phyloP scores from a whole-genome alignment of 2,888 invertebrate genomes.

The Cerastis rubricosa region DNA sequence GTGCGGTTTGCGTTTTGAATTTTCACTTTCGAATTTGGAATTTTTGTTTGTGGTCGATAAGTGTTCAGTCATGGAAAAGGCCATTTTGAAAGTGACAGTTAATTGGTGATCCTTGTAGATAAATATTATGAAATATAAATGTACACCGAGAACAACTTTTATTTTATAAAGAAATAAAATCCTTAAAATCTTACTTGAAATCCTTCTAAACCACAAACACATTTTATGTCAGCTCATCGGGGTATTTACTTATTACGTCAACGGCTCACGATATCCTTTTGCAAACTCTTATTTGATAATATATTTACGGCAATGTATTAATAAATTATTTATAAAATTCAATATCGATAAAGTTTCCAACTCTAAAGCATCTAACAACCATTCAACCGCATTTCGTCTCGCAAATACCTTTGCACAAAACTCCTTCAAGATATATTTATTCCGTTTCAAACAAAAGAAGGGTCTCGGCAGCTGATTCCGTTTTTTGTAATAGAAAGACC shows the following conservation, averaged over 20 bases:
- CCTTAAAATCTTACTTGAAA: too few relatives aligned
- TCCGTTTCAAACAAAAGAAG: constrained; percentile 82
- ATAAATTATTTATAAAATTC: too few relatives aligned
- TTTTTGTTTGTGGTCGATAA: constrained; percentile 1
- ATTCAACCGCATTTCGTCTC: constrained; percentile 86
- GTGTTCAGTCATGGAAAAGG: background rate
- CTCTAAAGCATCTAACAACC: constrained; percentile 78
- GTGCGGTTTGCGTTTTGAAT: constrained; percentile 23
- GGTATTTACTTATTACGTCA: background rate
- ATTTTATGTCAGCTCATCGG: too few relatives aligned
- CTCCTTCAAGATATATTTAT: constrained; percentile 85
- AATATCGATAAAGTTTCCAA: constrained; percentile 48
- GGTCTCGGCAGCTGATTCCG: constrained; percentile 84
- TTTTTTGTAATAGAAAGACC: constrained; percentile 73
- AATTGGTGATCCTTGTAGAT: background rate
- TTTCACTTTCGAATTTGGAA: constrained; percentile 26
- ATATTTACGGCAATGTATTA: too few relatives aligned
- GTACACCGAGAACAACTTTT: too few relatives aligned
- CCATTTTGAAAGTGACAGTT: background rate
- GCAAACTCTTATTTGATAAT: constrained; percentile 2
- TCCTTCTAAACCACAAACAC: background rate
- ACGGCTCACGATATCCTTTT: background rate
- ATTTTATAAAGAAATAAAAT: background rate
- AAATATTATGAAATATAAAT: too few relatives aligned
- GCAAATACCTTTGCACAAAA: constrained; percentile 83